These are phyloP conservation scores for Embidobia sp. DNA, from an alignment of 2,888 invertebrate species.

Conservation along the genomic window DNA sequence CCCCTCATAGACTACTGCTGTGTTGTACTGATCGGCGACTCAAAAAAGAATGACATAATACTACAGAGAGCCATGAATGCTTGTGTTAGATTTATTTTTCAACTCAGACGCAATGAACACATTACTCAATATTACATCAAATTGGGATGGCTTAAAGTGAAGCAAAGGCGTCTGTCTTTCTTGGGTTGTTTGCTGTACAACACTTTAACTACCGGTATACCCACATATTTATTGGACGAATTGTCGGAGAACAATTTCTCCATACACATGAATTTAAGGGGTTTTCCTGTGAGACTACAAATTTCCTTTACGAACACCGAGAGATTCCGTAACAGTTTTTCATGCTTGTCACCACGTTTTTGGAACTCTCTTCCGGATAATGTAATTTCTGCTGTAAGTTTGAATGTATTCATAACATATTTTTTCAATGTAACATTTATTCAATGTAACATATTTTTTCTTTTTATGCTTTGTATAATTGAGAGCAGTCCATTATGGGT, in stretches of 20 bases:
- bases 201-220: neutral
- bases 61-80: neutral
- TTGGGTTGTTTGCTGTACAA: neutral
- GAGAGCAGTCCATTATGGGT: too few species aligned
- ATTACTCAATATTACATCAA: neutral
- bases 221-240: neutral
- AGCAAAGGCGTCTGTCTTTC: neutral
- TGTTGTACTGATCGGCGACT: neutral
- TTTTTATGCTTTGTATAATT: too few species aligned
- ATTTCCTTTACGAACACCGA: neutral
- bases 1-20: conserved; percentile 5
- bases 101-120: neutral
- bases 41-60: neutral
- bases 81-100: neutral
- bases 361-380: neutral
- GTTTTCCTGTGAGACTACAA: too few species aligned
- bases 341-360: neutral
- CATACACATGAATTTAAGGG: too few species aligned
- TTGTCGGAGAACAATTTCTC: neutral
- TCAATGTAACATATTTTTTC: too few species aligned
- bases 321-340: neutral
- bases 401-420: too few species aligned
- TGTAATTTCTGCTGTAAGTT: too few species aligned
- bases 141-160: neutral
- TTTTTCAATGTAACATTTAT: too few species aligned